phyloP scores from a whole-genome alignment of 1,140 invertebrate genomes.

The Yoshiicerus persimilis region DNA sequence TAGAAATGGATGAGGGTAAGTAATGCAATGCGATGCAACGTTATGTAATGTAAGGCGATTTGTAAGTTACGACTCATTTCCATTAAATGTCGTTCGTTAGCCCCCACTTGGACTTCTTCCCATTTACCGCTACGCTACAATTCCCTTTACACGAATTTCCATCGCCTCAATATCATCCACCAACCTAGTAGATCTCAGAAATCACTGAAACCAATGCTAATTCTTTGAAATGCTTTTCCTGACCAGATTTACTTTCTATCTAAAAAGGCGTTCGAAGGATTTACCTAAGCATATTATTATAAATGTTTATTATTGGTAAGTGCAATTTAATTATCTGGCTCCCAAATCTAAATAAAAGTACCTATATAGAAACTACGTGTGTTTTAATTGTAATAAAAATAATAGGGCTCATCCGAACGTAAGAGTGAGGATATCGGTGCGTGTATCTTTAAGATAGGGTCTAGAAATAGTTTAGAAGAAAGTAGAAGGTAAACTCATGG shows the following conservation, averaged over 20 bases:
- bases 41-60: not conserved
- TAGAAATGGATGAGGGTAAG: not conserved
- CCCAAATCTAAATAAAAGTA: too few species aligned
- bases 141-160: not conserved
- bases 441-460: too few species aligned
- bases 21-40: not conserved
- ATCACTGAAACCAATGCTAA: not conserved
- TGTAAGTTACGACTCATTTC: conserved; percentile 20
- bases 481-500: not conserved
- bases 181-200: not conserved
- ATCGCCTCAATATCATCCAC: not conserved
- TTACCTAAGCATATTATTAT: too few species aligned
- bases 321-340: too few species aligned
- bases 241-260: not conserved
- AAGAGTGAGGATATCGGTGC: not conserved
- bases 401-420: not conserved
- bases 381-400: too few species aligned
- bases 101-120: not conserved
- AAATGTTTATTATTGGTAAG: too few species aligned
- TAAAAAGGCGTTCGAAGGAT: too few species aligned
- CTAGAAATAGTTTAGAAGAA: not conserved
- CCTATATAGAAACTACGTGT: too few species aligned
- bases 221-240: not conserved
- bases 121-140: not conserved
- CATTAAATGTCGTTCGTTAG: not conserved